Evolutionary conservation across 2,113 vertebrate genomes (phyloP).

Genomic region (Dryoscopus gambensis): DNA sequence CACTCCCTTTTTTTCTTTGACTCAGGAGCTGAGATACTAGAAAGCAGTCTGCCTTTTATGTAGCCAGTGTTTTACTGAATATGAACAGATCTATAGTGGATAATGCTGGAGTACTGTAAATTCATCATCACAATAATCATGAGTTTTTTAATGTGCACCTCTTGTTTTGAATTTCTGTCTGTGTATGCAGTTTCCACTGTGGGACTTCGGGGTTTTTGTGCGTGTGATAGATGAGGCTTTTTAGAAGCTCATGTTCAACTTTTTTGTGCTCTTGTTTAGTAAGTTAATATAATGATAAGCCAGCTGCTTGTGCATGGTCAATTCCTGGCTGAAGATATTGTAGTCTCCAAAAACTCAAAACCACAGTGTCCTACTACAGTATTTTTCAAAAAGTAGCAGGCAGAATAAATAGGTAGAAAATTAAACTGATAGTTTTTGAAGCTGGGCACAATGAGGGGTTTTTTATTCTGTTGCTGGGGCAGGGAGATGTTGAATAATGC

Average conservation of each 20-base stretch:
- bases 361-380: neutral
- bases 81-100: neutral
- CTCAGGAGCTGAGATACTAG: neutral
- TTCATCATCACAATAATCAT: neutral
- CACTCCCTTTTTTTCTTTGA: slow-evolving; percentile 10
- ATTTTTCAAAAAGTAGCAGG: neutral
- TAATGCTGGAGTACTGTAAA: neutral
- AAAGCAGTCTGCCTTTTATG: neutral
- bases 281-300: neutral
- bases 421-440: neutral
- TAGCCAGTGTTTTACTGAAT: slow-evolving; percentile 1
- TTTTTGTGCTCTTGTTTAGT: neutral
- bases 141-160: neutral
- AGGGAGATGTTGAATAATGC: neutral
- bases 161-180: neutral
- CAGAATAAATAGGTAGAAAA: neutral
- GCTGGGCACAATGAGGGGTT: neutral
- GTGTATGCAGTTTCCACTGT: neutral
- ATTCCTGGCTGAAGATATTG: neutral
- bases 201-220: neutral
- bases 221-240: neutral
- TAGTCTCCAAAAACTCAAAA: neutral
- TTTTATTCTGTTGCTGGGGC: neutral
- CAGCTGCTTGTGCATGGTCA: neutral
- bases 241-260: neutral